These are phyloP conservation scores for Lipotes vexillifer DNA, from an alignment of 2,113 vertebrate species.

Conservation along the genomic window DNA sequence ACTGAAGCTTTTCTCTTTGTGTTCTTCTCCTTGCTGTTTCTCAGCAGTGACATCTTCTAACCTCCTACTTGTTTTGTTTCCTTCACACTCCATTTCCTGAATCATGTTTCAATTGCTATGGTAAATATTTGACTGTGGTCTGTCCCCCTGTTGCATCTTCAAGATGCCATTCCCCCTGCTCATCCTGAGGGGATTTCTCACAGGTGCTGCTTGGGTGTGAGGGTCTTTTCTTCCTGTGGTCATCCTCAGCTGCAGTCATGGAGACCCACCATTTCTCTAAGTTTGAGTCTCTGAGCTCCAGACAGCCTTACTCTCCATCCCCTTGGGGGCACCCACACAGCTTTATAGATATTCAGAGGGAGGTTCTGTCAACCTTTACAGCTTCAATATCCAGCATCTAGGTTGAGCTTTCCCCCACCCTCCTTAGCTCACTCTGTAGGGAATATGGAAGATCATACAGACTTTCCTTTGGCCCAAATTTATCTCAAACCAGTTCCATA, in stretches of 20 bases:
- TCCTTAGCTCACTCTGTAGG: not conserved
- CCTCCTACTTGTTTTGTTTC: not conserved
- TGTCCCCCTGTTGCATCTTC: not conserved
- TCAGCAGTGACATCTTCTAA: not conserved
- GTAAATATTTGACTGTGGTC: not conserved
- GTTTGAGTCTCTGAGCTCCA: not conserved
- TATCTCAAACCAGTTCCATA: not conserved
- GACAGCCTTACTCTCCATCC: rapidly evolving
- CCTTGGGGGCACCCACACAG: rapidly evolving
- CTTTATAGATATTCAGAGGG: not conserved
- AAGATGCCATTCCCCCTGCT: not conserved
- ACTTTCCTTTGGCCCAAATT: not conserved
- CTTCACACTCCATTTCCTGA: not conserved
- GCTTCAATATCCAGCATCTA: not conserved
- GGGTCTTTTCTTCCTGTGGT: not conserved
- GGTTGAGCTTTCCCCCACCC: rapidly evolving
- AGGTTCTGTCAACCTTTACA: not conserved
- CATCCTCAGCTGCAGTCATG: not conserved
- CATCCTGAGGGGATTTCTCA: not conserved
- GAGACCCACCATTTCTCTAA: not conserved
- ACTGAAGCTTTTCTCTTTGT: not conserved
- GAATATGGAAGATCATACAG: not conserved
- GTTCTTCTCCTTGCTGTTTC: not conserved
- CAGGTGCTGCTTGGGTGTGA: not conserved
- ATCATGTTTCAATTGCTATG: not conserved